These are phyloP conservation scores for Glaucomys volans DNA, from an alignment of 2,113 vertebrate species.

Conservation along the genomic window DNA sequence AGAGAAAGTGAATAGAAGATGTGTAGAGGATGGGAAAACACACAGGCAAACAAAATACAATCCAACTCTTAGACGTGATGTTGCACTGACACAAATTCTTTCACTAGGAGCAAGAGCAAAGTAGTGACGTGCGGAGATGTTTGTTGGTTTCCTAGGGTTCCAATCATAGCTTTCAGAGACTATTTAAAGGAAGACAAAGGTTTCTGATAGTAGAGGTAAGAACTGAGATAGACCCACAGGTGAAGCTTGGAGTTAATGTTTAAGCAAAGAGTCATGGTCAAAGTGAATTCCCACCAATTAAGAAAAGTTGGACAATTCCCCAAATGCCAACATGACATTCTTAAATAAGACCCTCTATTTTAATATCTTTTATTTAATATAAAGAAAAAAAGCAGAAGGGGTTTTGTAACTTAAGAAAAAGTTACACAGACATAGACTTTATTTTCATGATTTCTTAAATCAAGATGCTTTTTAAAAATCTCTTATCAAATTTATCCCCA, in stretches of 20 bases:
- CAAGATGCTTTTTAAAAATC: slow-evolving; percentile 52
- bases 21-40: background rate
- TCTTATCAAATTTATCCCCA: slow-evolving; percentile 34
- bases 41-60: background rate
- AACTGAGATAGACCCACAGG: background rate
- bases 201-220: background rate
- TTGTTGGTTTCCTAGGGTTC: background rate
- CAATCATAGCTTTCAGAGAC: background rate
- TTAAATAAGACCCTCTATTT: slow-evolving; percentile 36
- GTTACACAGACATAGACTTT: slow-evolving; percentile 35
- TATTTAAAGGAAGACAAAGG: background rate
- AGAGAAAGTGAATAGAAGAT: background rate
- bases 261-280: background rate
- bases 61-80: background rate
- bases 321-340: slow-evolving; percentile 9
- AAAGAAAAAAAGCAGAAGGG: background rate
- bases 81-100: background rate
- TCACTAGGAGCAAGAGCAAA: background rate
- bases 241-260: background rate
- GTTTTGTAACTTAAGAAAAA: slow-evolving; percentile 47
- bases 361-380: slow-evolving; percentile 26
- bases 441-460: slow-evolving; percentile 57
- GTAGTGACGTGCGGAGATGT: background rate
- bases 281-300: background rate
- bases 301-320: background rate